Conservation (phyloP, 1,140 invertebrate species). For the Aphelinus atriplicis region DNA sequence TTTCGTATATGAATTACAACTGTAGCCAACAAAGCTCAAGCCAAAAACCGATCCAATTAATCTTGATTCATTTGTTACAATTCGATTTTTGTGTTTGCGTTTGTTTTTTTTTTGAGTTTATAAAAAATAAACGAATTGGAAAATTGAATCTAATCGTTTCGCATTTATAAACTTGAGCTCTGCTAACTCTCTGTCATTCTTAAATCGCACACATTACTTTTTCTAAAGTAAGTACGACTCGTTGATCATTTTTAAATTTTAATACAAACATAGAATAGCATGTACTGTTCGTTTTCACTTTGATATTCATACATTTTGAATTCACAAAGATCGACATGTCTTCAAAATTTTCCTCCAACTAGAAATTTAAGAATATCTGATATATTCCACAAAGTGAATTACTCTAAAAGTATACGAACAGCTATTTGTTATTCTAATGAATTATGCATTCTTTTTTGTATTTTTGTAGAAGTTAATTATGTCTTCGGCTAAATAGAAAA, state of each 20-base stretch:
- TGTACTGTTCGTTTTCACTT: background rate
- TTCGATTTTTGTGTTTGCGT: background rate
- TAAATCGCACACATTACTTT: slow-evolving; percentile 20
- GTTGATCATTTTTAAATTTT: background rate
- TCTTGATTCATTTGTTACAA: background rate
- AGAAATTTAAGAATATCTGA: too few species aligned
- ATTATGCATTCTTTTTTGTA: too few species aligned
- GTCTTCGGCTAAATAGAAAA: too few species aligned
- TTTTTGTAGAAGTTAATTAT: too few species aligned
- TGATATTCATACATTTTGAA: background rate
- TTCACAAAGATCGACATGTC: slow-evolving; percentile 21
- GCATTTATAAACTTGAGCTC: slow-evolving; percentile 12
- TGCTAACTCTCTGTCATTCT: background rate
- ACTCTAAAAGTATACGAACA: background rate
- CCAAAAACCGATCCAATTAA: background rate
- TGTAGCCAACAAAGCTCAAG: background rate
- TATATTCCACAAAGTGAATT: background rate
- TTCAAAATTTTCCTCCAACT: background rate
- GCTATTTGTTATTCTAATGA: too few species aligned
- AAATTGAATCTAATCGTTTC: background rate
- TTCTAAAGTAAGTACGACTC: slow-evolving; percentile 7
- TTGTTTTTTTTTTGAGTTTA: slow-evolving; percentile 3
- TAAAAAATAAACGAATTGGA: slow-evolving; percentile 19
- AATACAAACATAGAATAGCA: slow-evolving; percentile 20
- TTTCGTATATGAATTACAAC: slow-evolving; percentile 18